A percentile compares a stretch with the other conserved stretches of the same genome.
Conservation (phyloP, 2,113 vertebrate species). For the Romanogobio albipinnatus region DNA sequence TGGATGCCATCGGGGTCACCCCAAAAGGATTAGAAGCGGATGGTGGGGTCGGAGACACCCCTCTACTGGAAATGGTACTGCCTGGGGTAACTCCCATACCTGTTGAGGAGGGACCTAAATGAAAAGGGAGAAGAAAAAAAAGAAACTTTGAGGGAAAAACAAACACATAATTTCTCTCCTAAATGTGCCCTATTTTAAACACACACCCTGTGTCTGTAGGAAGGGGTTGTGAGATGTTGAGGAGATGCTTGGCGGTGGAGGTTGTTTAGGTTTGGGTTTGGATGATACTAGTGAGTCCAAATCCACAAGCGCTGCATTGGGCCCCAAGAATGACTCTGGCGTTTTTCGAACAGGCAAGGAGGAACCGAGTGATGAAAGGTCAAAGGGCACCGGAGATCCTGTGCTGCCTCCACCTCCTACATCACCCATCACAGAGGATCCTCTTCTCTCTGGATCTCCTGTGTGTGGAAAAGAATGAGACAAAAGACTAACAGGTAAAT, state of each 20-base stretch:
- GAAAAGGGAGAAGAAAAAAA: neutral
- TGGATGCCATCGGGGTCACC: constrained; percentile 69
- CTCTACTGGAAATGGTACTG: constrained; percentile 74
- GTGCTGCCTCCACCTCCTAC: constrained; percentile 62
- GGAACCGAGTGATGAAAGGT: constrained; percentile 82
- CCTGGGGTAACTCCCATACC: constrained; percentile 73
- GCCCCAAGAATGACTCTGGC: constrained; percentile 90
- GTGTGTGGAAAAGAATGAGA: neutral
- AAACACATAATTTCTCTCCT: neutral
- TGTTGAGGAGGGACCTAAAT: constrained; percentile 74
- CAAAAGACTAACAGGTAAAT: neutral
- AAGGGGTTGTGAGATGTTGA: constrained; percentile 84
- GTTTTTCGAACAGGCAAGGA: constrained; percentile 86
- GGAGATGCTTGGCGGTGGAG: constrained; percentile 78
- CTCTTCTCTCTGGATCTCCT: constrained; percentile 74
- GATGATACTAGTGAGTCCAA: constrained; percentile 87
- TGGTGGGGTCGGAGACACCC: constrained; percentile 74
- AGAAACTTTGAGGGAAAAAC: neutral
- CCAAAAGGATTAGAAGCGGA: constrained; percentile 71
- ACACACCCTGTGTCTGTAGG: constrained; percentile 82
- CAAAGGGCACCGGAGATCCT: constrained; percentile 78
- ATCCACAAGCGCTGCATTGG: constrained; percentile 89
- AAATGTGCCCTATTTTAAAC: neutral
- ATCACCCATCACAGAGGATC: constrained; percentile 67
- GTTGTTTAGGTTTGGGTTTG: constrained; percentile 81